phyloP scores from a whole-genome alignment of 2,888 invertebrate genomes.

The Ennomos fuscantarius region DNA sequence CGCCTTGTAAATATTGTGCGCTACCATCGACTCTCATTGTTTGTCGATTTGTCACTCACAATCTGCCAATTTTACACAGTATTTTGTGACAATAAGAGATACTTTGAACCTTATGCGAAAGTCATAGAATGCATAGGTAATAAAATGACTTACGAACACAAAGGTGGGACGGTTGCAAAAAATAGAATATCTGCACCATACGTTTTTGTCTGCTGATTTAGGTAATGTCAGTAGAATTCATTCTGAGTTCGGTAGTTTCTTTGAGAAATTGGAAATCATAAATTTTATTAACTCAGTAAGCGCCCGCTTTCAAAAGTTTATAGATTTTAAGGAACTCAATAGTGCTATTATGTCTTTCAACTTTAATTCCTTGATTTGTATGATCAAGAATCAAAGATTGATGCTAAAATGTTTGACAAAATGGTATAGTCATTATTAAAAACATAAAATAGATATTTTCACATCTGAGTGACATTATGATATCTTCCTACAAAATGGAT shows the following conservation, averaged over 20 bases:
- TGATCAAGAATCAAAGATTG: too few species aligned
- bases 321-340: too few species aligned
- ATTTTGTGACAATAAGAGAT: background rate
- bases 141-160: too few species aligned
- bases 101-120: background rate
- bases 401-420: too few species aligned
- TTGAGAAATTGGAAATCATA: background rate
- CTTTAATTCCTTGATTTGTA: background rate
- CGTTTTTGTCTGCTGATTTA: slow-evolving; percentile 41
- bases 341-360: too few species aligned
- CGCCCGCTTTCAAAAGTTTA: background rate
- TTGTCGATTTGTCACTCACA: slow-evolving; percentile 43
- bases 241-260: slow-evolving; percentile 55
- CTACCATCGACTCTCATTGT: slow-evolving; percentile 74
- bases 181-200: background rate
- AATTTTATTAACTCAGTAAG: background rate
- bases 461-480: too few species aligned
- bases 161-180: background rate
- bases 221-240: slow-evolving; percentile 56
- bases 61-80: slow-evolving; percentile 16
- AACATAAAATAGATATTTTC: too few species aligned
- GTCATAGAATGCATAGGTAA: background rate
- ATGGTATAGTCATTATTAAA: too few species aligned
- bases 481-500: too few species aligned
- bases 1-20: slow-evolving; percentile 71